Percentiles rank a stretch among this genome's conserved stretches.
phyloP scores from a whole-genome alignment of 2,113 vertebrate species.

The Bufo bufo region DNA sequence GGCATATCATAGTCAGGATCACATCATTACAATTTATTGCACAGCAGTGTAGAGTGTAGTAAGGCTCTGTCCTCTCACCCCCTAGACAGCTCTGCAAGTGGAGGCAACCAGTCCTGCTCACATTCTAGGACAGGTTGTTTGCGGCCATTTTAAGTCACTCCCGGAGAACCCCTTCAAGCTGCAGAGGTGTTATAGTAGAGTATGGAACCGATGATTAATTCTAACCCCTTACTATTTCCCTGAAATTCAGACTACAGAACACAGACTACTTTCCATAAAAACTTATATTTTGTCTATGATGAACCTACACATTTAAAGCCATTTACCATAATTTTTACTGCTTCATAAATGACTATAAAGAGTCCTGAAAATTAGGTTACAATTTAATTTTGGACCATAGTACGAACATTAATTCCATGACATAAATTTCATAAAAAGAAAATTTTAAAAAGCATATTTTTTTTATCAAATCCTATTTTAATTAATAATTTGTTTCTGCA shows the following conservation, averaged over 20 bases:
- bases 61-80: too few relatives aligned
- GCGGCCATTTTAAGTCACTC: too few relatives aligned
- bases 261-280: not conserved
- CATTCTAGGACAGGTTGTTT: too few relatives aligned
- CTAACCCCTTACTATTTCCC: not conserved
- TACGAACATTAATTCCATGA: slow-evolving; percentile 1
- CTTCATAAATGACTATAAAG: not conserved
- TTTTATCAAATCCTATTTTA: slow-evolving; percentile 48
- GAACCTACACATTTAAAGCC: not conserved
- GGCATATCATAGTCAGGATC: too few relatives aligned
- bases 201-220: not conserved
- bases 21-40: too few relatives aligned
- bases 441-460: slow-evolving; percentile 27
- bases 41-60: too few relatives aligned
- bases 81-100: too few relatives aligned
- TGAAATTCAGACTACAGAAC: not conserved
- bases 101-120: too few relatives aligned
- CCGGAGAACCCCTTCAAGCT: too few relatives aligned
- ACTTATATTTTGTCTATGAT: not conserved
- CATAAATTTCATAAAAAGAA: slow-evolving; percentile 34
- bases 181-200: not conserved
- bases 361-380: not conserved
- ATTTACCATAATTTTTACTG: not conserved
- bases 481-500: slow-evolving; percentile 54
- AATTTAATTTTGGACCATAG: not conserved